Base-by-base conservation (phyloP, 2,888 invertebrate genomes). In the Eupithecia tripunctaria region DNA sequence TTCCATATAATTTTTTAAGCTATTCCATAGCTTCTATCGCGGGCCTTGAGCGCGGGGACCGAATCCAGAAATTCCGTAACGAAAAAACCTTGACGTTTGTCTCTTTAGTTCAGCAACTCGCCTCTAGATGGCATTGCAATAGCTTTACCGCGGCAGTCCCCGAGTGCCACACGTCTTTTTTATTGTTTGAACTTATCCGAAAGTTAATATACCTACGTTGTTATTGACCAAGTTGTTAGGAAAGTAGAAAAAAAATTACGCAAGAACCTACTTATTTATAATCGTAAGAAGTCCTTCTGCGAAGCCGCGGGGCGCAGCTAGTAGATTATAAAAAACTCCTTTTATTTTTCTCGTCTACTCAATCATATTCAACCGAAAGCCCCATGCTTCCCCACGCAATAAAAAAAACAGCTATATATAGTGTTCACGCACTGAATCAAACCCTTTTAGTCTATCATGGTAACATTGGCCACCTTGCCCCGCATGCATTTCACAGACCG, bases 401-500 rank as follows among this genome's bases (percentile, higher is more conserved):
- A 51, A 51, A 21, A 21, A 10, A 51, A 51, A 51, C 21, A 51
- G n/a, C 15, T 43, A n/a, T 43, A 0, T 47, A 47, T n/a, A 51
- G n/a, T 10, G n/a, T 51, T 21, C 51, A 21, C 51, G 51, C 21
- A 21, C 51, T 51, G 10, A 10, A 21, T 51, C 10, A 51, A 51
- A 47, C n/a, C 5, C 51, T 51, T 51, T 51, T 12, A 51, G 51
- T 21, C 51, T 51, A 51, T 51, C 51, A 51, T 51, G 21, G 8
- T 51, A 51, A 51, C 51, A 51, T 51, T 51, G 21, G 21, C 51
- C 51, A 21, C 51, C 21, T n/a, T 3, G 8, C 43, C 43, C n/a
- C 43, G 18, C 51, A 51, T 51, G 51, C 51, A 51, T 51, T 51
- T 21, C 51, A 51, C 51, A 51, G 51, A 51, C 51, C 51, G 12